phyloP scores from a whole-genome alignment of 2,797 vertebrate genomes.

The Heliangelus exortis region DNA sequence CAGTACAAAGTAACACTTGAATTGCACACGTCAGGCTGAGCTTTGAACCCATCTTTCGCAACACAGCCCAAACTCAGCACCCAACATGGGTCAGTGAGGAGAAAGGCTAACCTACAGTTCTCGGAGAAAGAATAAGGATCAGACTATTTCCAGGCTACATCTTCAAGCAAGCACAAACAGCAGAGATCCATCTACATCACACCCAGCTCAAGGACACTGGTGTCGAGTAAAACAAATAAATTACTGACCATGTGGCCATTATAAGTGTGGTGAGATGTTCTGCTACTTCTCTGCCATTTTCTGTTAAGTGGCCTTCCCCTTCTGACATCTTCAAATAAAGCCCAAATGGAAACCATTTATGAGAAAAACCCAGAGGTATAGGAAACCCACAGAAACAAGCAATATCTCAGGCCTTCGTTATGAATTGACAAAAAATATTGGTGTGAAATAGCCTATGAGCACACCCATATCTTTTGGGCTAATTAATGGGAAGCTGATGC shows the following conservation, averaged over 20 bases:
- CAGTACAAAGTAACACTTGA: constrained; percentile 60
- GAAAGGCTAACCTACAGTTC: background rate
- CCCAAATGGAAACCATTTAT: background rate
- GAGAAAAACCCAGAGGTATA: background rate
- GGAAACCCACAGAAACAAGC: background rate
- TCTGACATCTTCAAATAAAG: background rate
- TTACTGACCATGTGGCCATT: background rate
- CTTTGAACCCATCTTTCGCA: constrained; percentile 75
- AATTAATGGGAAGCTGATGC: background rate
- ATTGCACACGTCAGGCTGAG: constrained; percentile 68
- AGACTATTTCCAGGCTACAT: background rate
- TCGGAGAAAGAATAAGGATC: background rate
- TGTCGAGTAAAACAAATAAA: background rate
- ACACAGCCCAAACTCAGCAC: background rate
- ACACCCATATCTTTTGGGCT: background rate
- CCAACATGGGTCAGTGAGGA: background rate
- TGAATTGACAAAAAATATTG: background rate
- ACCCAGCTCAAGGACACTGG: background rate
- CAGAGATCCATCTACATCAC: background rate
- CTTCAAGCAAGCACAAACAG: background rate
- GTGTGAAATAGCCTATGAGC: background rate
- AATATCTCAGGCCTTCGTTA: background rate
- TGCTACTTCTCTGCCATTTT: background rate
- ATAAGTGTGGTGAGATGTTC: background rate
- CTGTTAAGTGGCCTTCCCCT: background rate